These are phyloP conservation scores for Bujurquina vittata DNA, from an alignment of 2,113 vertebrate genomes.

Conservation along the genomic window DNA sequence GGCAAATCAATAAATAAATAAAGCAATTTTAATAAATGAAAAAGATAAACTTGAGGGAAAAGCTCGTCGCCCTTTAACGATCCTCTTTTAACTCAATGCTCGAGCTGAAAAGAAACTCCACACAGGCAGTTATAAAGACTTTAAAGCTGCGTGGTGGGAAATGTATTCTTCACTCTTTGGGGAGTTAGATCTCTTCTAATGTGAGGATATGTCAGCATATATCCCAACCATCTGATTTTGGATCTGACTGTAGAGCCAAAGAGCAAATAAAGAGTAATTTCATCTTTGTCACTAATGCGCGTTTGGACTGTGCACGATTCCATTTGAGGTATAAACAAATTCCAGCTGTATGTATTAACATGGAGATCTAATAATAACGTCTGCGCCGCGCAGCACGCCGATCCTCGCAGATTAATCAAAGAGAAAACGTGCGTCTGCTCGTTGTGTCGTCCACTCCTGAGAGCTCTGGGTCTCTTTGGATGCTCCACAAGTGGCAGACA, in stretches of 20 bases:
- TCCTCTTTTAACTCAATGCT: not conserved
- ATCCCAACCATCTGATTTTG: not conserved
- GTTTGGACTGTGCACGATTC: not conserved
- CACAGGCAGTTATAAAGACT: not conserved
- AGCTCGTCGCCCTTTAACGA: not conserved
- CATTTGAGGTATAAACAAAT: not conserved
- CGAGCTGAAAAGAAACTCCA: not conserved
- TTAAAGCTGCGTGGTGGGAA: not conserved
- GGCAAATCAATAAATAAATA: not conserved
- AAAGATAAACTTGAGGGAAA: not conserved
- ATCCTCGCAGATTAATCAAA: not conserved
- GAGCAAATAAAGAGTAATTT: constrained; percentile 3
- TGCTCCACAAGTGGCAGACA: constrained; percentile 69
- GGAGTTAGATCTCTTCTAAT: not conserved
- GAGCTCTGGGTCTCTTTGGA: constrained; percentile 46
- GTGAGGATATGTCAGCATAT: not conserved
- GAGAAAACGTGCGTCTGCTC: not conserved
- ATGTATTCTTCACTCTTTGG: not conserved
- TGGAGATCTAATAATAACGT: not conserved
- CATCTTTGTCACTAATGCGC: not conserved
- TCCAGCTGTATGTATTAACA: not conserved
- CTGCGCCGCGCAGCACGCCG: not conserved
- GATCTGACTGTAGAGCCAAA: not conserved
- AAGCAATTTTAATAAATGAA: not conserved
- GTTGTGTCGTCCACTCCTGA: constrained; percentile 28